Evolutionary conservation across 2,113 vertebrate genomes (phyloP).

Genomic region (Cyprichromis sp.): DNA sequence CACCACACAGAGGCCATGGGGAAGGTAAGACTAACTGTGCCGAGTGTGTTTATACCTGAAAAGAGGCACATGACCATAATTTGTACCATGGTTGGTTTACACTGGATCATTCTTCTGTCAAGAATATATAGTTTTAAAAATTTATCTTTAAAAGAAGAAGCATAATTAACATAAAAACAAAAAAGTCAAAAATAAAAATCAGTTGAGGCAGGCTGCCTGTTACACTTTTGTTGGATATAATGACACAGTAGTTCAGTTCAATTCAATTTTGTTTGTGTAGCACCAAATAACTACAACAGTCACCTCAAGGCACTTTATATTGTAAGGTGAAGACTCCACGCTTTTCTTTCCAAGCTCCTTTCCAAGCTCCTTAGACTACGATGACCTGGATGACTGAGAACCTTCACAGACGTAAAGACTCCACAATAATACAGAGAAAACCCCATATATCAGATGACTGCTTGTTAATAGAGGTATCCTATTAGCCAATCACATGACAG

Average conservation of each 20-base stretch:
- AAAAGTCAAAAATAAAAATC: neutral
- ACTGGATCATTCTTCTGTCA: neutral
- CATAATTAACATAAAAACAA: neutral
- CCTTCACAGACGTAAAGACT: neutral
- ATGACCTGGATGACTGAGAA: neutral
- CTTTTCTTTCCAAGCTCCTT: neutral
- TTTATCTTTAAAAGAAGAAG: neutral
- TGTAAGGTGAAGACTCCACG: neutral
- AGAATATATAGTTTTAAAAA: neutral
- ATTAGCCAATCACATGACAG: neutral
- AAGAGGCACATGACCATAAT: neutral
- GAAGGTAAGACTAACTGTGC: conserved; percentile 74
- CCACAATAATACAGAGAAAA: neutral
- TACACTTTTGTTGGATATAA: neutral
- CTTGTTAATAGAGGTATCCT: neutral
- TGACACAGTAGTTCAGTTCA: neutral
- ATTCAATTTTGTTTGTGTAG: neutral
- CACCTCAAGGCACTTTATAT: neutral
- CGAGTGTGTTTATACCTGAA: neutral
- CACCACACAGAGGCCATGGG: conserved; percentile 98
- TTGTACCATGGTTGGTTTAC: neutral
- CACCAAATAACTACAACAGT: neutral
- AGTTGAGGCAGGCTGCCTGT: neutral
- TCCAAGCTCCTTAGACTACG: neutral
- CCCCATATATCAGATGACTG: neutral